Evolutionary conservation across 2,797 vertebrate genomes (phyloP).

Genomic region (Diglossa cyanea): DNA sequence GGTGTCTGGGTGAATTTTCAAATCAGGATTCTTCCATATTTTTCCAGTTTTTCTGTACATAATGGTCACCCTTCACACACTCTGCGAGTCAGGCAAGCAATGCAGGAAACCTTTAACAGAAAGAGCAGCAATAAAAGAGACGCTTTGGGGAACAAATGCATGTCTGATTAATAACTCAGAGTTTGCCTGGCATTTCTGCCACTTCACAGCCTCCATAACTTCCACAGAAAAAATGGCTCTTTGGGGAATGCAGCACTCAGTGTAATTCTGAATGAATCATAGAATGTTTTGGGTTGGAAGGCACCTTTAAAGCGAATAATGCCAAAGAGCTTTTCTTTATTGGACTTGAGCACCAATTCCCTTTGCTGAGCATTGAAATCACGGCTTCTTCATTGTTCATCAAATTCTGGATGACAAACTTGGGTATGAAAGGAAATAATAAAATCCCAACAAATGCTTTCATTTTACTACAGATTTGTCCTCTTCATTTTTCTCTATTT

Average conservation of each 20-base stretch:
- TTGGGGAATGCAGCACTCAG: not conserved
- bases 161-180: not conserved
- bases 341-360: not conserved
- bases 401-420: conserved; percentile 8
- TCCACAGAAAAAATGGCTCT: not conserved
- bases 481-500: conserved; percentile 23
- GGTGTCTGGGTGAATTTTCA: conserved; percentile 67
- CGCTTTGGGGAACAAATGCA: not conserved
- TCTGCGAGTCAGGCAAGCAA: conserved; percentile 72
- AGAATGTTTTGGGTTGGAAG: not conserved
- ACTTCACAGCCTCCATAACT: not conserved
- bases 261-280: not conserved
- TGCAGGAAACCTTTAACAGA: conserved; percentile 72
- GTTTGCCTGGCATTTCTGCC: not conserved
- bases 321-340: conserved; percentile 5
- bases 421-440: conserved; percentile 18
- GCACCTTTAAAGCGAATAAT: not conserved
- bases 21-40: conserved; percentile 67
- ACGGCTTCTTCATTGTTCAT: not conserved
- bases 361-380: not conserved
- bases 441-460: conserved; percentile 22
- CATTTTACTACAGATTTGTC: conserved; percentile 16
- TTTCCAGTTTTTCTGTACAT: conserved; percentile 70
- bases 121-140: conserved; percentile 3
- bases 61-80: conserved; percentile 65